phyloP scores from a whole-genome alignment of 2,797 vertebrate genomes.

The Denticeps clupeoides region DNA sequence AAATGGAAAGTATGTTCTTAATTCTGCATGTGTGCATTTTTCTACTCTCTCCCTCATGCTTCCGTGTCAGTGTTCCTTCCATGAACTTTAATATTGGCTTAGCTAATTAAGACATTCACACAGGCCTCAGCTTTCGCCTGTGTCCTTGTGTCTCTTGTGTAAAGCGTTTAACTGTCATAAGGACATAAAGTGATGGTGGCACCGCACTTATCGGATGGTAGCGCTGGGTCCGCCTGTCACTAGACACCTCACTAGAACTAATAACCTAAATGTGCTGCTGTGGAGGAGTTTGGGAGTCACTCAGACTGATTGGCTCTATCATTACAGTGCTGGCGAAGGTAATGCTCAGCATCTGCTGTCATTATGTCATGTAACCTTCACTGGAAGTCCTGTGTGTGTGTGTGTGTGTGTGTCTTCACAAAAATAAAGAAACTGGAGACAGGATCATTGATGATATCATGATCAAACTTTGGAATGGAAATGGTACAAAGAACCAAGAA shows the following conservation, averaged over 20 bases:
- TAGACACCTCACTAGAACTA: conserved; percentile 34
- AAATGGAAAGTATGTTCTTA: neutral
- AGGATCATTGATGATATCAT: too few species aligned
- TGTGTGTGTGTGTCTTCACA: too few species aligned
- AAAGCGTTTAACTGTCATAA: conserved; percentile 9
- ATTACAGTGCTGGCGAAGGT: conserved; percentile 17
- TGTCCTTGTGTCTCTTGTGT: conserved; percentile 16
- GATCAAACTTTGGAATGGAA: too few species aligned
- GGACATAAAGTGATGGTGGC: conserved; percentile 12
- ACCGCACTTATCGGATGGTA: conserved; percentile 29
- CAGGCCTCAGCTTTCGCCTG: conserved; percentile 4
- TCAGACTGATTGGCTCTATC: conserved; percentile 38
- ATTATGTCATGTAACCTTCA: conserved; percentile 1
- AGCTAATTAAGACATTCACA: conserved; percentile 13
- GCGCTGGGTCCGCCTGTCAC: conserved; percentile 10
- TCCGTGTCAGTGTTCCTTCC: neutral
- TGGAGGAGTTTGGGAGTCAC: conserved; percentile 23
- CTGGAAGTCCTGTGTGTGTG: too few species aligned
- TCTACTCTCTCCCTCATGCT: neutral
- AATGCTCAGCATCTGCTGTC: neutral
- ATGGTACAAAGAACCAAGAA: too few species aligned
- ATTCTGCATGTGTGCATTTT: neutral
- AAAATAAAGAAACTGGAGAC: too few species aligned
- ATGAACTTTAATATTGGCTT: neutral
- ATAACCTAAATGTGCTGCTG: conserved; percentile 29